A percentile compares a stretch with the other conserved stretches of the same genome.
These are phyloP conservation scores for Cyrtorhinus lividipennis DNA, from an alignment of 1,140 invertebrate species.

Conservation along the genomic window DNA sequence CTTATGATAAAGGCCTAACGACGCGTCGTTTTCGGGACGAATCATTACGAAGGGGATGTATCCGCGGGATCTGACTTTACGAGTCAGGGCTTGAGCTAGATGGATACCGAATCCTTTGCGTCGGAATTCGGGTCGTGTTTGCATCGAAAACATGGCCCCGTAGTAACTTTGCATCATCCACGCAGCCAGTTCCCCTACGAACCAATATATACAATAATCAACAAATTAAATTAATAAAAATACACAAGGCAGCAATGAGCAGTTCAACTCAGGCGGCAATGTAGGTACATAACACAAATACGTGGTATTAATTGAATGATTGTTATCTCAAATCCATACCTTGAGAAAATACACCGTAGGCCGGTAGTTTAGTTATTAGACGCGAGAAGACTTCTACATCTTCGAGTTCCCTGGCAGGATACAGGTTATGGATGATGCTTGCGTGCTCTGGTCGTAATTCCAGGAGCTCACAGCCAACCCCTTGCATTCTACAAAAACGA, in stretches of 20 bases:
- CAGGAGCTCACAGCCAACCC: conserved; percentile 37
- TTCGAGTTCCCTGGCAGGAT: conserved; percentile 72
- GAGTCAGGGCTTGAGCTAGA: conserved; percentile 46
- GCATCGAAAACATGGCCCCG: conserved; percentile 82
- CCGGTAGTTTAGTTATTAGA: conserved; percentile 53
- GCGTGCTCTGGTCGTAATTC: conserved; percentile 58
- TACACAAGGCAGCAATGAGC: too few species aligned
- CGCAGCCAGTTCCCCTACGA: conserved; percentile 14
- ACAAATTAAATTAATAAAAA: neutral
- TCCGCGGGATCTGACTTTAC: conserved; percentile 52
- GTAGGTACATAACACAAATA: too few species aligned
- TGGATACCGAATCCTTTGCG: conserved; percentile 59
- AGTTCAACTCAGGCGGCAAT: too few species aligned
- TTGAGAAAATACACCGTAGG: conserved; percentile 51
- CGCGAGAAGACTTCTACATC: conserved; percentile 64
- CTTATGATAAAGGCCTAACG: conserved; percentile 60
- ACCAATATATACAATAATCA: neutral
- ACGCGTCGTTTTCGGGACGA: conserved; percentile 69
- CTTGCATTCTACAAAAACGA: conserved; percentile 21
- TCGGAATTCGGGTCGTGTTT: conserved; percentile 61
- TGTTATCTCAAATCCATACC: too few species aligned
- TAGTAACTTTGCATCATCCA: conserved; percentile 58
- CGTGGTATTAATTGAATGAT: too few species aligned
- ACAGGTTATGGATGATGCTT: conserved; percentile 62
- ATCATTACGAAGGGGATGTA: conserved; percentile 73